phyloP scores from a whole-genome alignment of 35 echinoderm and acorn worm species.

The Ptychodera flava region DNA sequence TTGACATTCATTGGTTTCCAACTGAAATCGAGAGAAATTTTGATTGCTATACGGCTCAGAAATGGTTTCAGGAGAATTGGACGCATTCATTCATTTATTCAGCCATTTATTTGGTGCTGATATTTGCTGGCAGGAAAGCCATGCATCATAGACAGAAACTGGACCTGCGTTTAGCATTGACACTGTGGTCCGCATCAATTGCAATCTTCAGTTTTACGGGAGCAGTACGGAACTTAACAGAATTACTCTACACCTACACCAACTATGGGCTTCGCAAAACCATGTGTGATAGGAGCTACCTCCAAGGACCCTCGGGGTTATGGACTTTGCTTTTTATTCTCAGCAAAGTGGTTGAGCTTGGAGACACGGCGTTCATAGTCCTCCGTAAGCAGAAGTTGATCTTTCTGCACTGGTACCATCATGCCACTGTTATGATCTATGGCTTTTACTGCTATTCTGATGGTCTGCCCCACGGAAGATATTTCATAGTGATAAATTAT shows the following conservation, averaged over 20 bases:
- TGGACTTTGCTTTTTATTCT: conserved; percentile 55
- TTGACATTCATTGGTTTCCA: background rate
- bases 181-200: conserved; percentile 37
- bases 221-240: background rate
- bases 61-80: conserved; percentile 51
- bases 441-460: conserved; percentile 49
- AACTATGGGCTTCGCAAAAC: conserved; percentile 36
- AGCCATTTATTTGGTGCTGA: conserved; percentile 38
- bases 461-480: conserved; percentile 45
- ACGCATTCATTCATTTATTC: conserved; percentile 12
- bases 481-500: conserved; percentile 87
- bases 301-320: conserved; percentile 14
- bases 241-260: background rate
- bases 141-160: conserved; percentile 39
- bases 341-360: conserved; percentile 60
- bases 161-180: conserved; percentile 25
- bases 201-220: conserved; percentile 70
- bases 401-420: conserved; percentile 88
- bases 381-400: conserved; percentile 76
- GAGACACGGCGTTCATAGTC: conserved; percentile 74
- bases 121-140: conserved; percentile 42
- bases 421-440: conserved; percentile 71
- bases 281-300: conserved; percentile 48
- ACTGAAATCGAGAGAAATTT: background rate
- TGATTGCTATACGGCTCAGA: background rate